Evolutionary conservation across 2,888 invertebrate species (phyloP).

Genomic region (Miltochrista miniata): DNA sequence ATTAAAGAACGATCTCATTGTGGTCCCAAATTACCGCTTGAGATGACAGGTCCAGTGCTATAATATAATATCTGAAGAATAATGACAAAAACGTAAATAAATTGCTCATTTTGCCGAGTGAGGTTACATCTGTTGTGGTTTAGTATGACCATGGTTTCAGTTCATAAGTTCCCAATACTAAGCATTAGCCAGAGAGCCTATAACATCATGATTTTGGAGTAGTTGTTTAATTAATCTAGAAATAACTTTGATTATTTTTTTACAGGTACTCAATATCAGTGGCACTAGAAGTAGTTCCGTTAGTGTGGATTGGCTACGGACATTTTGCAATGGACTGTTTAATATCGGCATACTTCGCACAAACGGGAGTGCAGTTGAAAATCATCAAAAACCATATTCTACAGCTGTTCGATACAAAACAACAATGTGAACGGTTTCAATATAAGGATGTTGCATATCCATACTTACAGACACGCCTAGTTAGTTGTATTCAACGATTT

Average conservation of each 20-base stretch:
- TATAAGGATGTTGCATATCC: constrained; percentile 38
- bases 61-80: too few relatives aligned
- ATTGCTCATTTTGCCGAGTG: too few relatives aligned
- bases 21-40: too few relatives aligned
- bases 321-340: constrained; percentile 47
- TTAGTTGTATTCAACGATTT: constrained; percentile 44
- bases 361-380: constrained; percentile 49
- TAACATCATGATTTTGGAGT: too few relatives aligned
- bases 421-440: not conserved
- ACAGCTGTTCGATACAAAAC: constrained; percentile 32
- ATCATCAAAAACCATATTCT: constrained; percentile 49
- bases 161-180: not conserved
- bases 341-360: constrained; percentile 47
- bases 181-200: not conserved
- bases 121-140: too few relatives aligned
- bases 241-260: constrained; percentile 9
- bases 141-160: too few relatives aligned
- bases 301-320: constrained; percentile 44
- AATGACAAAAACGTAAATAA: too few relatives aligned
- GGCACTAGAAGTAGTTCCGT: constrained; percentile 29
- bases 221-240: too few relatives aligned
- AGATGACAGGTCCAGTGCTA: too few relatives aligned
- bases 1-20: too few relatives aligned
- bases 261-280: constrained; percentile 44
- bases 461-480: constrained; percentile 32